phyloP scores from a whole-genome alignment of 2,797 vertebrate species.

The Crenichthys baileyi region DNA sequence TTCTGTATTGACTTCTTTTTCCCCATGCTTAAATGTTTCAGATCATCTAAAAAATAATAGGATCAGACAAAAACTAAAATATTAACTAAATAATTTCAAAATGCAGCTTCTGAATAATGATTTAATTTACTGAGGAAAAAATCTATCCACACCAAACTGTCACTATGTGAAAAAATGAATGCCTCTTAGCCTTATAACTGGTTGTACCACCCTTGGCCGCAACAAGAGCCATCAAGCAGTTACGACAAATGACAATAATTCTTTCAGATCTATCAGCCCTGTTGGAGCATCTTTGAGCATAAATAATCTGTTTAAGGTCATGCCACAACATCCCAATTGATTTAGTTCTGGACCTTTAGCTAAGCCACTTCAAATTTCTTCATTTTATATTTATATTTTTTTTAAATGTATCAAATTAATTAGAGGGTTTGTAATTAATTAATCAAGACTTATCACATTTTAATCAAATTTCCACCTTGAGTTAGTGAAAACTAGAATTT shows the following conservation, averaged over 20 bases:
- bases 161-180: not conserved
- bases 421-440: not conserved
- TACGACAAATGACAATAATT: not conserved
- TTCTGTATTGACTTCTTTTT: not conserved
- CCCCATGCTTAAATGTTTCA: not conserved
- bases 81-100: not conserved
- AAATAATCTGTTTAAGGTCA: not conserved
- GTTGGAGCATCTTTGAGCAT: not conserved
- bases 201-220: not conserved
- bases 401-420: not conserved
- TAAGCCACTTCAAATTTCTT: not conserved
- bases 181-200: not conserved
- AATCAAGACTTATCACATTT: not conserved
- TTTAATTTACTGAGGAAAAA: not conserved
- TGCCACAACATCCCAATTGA: not conserved
- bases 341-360: not conserved
- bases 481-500: not conserved
- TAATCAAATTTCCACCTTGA: not conserved
- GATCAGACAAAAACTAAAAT: not conserved
- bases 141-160: not conserved
- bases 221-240: not conserved
- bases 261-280: not conserved
- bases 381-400: not conserved
- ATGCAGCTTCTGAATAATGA: not conserved
- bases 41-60: not conserved